Evolutionary conservation across 2,113 vertebrate species (phyloP).

Genomic region (Parus major): DNA sequence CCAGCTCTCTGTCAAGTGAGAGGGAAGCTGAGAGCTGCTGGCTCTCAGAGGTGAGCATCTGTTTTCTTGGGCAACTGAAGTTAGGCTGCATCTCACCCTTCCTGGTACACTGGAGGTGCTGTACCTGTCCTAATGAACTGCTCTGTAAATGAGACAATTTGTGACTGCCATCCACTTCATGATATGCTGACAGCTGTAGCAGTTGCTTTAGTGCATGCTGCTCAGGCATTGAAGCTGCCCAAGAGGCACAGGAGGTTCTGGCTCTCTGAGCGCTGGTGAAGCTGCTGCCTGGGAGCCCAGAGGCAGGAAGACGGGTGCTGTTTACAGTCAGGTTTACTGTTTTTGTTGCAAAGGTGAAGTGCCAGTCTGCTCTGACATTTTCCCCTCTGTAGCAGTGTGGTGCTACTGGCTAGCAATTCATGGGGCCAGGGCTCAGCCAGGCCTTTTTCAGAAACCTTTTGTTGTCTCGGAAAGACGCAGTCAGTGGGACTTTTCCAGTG

Average conservation of each 20-base stretch:
- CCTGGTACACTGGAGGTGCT: not conserved
- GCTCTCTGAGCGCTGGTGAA: not conserved
- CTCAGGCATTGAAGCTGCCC: not conserved
- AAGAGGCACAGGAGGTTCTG: accelerated
- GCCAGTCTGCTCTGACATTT: not conserved
- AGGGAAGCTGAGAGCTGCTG: not conserved
- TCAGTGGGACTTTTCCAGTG: not conserved
- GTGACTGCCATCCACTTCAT: not conserved
- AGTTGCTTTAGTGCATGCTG: accelerated
- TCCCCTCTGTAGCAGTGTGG: not conserved
- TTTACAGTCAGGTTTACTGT: not conserved
- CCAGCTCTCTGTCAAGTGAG: not conserved
- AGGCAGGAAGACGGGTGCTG: not conserved
- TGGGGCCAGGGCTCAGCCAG: not conserved
- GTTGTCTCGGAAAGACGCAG: not conserved
- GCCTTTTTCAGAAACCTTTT: not conserved
- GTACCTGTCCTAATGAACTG: not conserved
- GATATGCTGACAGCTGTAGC: not conserved
- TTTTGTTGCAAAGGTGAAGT: not conserved
- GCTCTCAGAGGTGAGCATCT: not conserved
- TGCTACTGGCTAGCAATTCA: not conserved
- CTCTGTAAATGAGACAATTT: not conserved
- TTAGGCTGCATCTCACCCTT: not conserved
- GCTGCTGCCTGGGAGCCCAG: accelerated
- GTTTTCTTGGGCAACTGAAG: not conserved